phyloP scores from a whole-genome alignment of 2,113 vertebrate genomes.

The Callionymus lyra region DNA sequence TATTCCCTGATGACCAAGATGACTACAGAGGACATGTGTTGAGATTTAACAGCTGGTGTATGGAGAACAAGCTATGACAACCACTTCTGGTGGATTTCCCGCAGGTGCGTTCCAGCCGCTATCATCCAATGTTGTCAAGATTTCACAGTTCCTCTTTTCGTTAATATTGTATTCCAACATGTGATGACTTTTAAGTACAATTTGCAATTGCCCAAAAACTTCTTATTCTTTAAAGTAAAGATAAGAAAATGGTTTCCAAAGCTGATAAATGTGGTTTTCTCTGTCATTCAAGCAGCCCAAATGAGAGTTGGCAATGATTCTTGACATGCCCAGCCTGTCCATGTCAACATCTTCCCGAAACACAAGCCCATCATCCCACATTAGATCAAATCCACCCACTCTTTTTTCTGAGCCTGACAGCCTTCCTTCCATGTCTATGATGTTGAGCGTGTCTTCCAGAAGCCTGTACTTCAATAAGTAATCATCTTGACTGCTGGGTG shows the following conservation, averaged over 20 bases:
- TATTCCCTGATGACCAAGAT: too few species aligned
- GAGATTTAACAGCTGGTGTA: too few species aligned
- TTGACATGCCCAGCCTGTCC: conserved; percentile 48
- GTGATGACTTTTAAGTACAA: too few species aligned
- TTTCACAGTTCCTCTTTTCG: too few species aligned
- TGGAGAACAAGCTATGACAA: too few species aligned
- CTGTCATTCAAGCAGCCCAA: conserved; percentile 75
- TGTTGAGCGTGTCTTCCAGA: conserved; percentile 72
- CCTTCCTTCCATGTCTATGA: conserved; percentile 79
- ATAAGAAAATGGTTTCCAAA: conserved; percentile 61
- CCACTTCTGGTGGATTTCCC: too few species aligned
- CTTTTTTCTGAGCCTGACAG: conserved; percentile 73
- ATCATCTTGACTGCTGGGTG: conserved; percentile 77
- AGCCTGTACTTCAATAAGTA: conserved; percentile 74
- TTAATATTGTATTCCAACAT: too few species aligned
- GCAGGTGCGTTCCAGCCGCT: too few species aligned
- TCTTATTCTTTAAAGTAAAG: too few species aligned
- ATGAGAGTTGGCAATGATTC: conserved; percentile 64
- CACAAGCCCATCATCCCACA: conserved; percentile 76
- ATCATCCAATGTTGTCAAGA: too few species aligned
- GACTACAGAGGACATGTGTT: too few species aligned
- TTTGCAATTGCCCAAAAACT: too few species aligned
- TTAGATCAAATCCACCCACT: conserved; percentile 78
- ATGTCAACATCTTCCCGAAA: conserved; percentile 61
- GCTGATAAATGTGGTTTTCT: conserved; percentile 67